These are phyloP conservation scores for Melanchra persicariae DNA, from an alignment of 2,888 invertebrate genomes.

Conservation along the genomic window DNA sequence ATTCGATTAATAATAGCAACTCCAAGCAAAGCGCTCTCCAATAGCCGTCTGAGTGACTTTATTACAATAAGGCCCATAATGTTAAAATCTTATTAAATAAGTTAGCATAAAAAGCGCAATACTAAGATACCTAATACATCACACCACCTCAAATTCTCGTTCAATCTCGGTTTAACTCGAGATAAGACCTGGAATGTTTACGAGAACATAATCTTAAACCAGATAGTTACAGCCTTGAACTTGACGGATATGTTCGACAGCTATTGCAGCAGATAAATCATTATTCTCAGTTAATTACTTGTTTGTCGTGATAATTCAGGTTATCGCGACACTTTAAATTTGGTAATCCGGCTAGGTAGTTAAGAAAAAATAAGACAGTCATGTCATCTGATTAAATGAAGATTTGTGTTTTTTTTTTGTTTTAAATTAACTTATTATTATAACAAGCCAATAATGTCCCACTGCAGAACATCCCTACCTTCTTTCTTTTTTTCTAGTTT, in stretches of 20 bases:
- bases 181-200: constrained; percentile 35
- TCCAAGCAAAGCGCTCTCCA: too few species aligned
- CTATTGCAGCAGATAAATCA: constrained; percentile 21
- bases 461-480: background rate
- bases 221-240: constrained; percentile 47
- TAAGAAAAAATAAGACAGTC: constrained; percentile 27
- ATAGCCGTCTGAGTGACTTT: too few species aligned
- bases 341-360: constrained; percentile 37
- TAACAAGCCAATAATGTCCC: background rate
- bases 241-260: constrained; percentile 21
- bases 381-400: constrained; percentile 28
- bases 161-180: background rate
- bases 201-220: constrained; percentile 10
- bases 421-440: background rate
- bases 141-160: background rate
- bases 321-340: constrained; percentile 34
- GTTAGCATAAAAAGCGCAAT: background rate
- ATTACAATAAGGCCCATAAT: too few species aligned
- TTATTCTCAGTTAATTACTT: constrained; percentile 40
- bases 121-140: background rate
- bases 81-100: background rate
- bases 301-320: constrained; percentile 33
- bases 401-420: background rate
- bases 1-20: too few species aligned
- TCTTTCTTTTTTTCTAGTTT: background rate